Evolutionary conservation across 2,797 vertebrate species (phyloP).

Genomic region (Macropus fuliginosus): DNA sequence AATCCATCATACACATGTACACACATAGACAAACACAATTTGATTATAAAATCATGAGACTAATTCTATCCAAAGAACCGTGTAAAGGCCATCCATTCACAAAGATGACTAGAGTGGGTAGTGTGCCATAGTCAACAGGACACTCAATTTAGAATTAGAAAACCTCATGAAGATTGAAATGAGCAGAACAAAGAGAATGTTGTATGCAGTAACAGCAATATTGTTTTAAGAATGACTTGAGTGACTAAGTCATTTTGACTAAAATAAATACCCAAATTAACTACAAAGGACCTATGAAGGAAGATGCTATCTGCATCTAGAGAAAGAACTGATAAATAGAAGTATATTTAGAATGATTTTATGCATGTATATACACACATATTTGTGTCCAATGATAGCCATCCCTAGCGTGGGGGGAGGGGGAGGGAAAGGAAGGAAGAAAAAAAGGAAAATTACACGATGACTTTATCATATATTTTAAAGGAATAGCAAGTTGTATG

Average conservation of each 20-base stretch:
- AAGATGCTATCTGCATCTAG: not conserved
- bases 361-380: no score
- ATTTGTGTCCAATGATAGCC: no score
- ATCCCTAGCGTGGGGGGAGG: no score
- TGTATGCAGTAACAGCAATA: not conserved
- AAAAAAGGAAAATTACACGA: not conserved
- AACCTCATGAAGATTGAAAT: not conserved
- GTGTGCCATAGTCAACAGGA: not conserved
- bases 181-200: not conserved
- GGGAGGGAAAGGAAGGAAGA: not conserved
- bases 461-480: not conserved
- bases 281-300: not conserved
- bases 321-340: not conserved
- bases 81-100: not conserved
- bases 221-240: not conserved
- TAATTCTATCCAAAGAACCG: not conserved
- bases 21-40: not conserved
- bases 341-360: not conserved
- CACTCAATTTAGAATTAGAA: not conserved
- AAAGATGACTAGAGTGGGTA: not conserved
- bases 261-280: not conserved
- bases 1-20: not conserved
- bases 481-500: not conserved
- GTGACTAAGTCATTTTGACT: not conserved
- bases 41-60: not conserved